Percentiles rank a stretch among this genome's conserved stretches.
These are phyloP conservation scores for Caenorhabditis imperialis DNA, from an alignment of 2,888 invertebrate genomes.

Conservation along the genomic window DNA sequence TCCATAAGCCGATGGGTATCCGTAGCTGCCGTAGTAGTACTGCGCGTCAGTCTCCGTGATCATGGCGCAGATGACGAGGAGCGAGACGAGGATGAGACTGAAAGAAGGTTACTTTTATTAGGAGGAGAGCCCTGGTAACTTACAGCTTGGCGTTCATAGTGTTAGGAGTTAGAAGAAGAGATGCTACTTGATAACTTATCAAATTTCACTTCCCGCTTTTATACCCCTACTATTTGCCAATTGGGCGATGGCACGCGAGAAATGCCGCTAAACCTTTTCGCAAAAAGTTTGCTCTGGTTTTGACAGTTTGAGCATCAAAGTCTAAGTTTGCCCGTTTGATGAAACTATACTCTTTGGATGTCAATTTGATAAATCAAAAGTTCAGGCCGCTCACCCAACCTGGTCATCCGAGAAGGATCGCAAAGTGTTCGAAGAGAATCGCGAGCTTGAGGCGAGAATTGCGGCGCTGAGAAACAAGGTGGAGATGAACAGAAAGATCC, in stretches of 20 bases:
- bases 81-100: conserved; percentile 51
- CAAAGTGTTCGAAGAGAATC: conserved; percentile 45
- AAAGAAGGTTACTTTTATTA: conserved; percentile 1
- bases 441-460: conserved; percentile 51
- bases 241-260: conserved; percentile 12
- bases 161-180: background rate
- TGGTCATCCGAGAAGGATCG: conserved; percentile 48
- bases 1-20: conserved; percentile 50
- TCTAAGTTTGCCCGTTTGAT: conserved; percentile 22
- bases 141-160: conserved; percentile 50
- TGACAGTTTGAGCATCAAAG: conserved; percentile 52
- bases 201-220: conserved; percentile 22
- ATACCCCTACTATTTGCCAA: conserved; percentile 34
- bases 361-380: no score
- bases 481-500: conserved; percentile 41
- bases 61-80: conserved; percentile 51
- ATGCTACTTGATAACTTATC: conserved; percentile 23
- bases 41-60: conserved; percentile 52
- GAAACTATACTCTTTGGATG: conserved; percentile 11
- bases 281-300: conserved; percentile 37
- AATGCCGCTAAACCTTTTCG: conserved; percentile 24
- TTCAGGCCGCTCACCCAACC: conserved; percentile 31
- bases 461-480: conserved; percentile 42
- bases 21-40: conserved; percentile 39
- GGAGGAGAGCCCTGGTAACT: conserved; percentile 1